These are phyloP conservation scores for Caerostris extrusa DNA, from an alignment of 1,140 invertebrate species.

Conservation along the genomic window DNA sequence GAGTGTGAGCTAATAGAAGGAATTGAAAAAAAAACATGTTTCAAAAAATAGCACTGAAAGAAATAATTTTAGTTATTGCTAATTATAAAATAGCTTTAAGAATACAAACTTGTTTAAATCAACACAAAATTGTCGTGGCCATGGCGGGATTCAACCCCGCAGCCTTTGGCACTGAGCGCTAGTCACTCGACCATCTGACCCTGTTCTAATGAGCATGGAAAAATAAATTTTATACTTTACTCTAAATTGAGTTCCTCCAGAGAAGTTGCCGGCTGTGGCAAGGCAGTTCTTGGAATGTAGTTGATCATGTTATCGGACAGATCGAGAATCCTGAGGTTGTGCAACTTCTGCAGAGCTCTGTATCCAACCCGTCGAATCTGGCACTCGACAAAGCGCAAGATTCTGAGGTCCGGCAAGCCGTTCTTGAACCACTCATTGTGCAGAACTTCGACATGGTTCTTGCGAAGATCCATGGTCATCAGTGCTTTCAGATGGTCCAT, in stretches of 20 bases:
- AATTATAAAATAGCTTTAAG: no score
- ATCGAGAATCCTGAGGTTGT: conserved; percentile 40
- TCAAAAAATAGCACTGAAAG: no score
- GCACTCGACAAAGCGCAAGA: conserved; percentile 39
- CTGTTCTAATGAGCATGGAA: neutral
- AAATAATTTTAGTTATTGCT: no score
- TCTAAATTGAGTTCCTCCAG: conserved; percentile 62
- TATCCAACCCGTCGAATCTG: conserved; percentile 39
- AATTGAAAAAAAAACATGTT: no score
- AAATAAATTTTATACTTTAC: conserved; percentile 36
- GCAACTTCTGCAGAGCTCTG: conserved; percentile 36
- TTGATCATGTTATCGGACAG: conserved; percentile 41
- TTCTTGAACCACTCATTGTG: conserved; percentile 63
- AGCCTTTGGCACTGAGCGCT: no score
- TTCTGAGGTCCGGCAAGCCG: neutral
- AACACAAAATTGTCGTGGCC: no score
- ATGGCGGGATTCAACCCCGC: no score
- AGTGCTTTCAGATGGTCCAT: conserved; percentile 37
- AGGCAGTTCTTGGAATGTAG: neutral
- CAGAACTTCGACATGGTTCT: conserved; percentile 27
- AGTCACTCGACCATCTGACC: no score
- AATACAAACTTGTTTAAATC: no score
- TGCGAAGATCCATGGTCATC: conserved; percentile 11
- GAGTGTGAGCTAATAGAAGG: no score
- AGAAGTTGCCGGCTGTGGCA: neutral